Percentiles rank a stretch among this genome's conserved stretches.
Conservation (phyloP, 2,888 invertebrate genomes). For the Xiphydria camelus region DNA sequence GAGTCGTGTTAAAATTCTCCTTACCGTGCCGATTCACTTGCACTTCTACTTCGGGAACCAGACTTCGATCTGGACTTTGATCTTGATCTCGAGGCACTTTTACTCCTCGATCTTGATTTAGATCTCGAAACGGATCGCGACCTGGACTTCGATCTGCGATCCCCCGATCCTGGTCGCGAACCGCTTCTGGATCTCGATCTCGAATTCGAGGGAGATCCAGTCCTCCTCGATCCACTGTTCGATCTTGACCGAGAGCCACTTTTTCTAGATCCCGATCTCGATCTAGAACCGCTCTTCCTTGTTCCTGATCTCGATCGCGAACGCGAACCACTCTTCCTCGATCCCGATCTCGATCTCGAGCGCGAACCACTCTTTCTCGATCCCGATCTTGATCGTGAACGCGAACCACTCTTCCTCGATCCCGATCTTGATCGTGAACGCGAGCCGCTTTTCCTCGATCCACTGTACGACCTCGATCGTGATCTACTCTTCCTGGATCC, state of each 20-base stretch:
- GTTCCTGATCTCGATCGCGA: constrained; percentile 50
- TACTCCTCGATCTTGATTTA: constrained; percentile 34
- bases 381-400: constrained; percentile 51
- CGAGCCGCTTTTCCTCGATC: constrained; percentile 33
- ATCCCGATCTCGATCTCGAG: constrained; percentile 42
- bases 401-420: constrained; percentile 34
- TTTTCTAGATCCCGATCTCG: constrained; percentile 36
- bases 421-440: constrained; percentile 26
- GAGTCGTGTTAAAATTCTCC: not conserved
- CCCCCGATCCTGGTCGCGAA: constrained; percentile 51
- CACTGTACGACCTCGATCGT: constrained; percentile 49
- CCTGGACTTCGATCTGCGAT: constrained; percentile 28
- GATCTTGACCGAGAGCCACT: constrained; percentile 36
- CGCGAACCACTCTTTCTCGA: constrained; percentile 50
- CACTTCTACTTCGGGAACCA: constrained; percentile 45
- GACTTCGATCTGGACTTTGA: constrained; percentile 45
- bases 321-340: constrained; percentile 18
- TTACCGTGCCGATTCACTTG: constrained; percentile 47
- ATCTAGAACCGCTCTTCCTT: constrained; percentile 48
- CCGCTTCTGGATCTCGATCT: constrained; percentile 56
- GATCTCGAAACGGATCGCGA: constrained; percentile 37
- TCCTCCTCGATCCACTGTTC: constrained; percentile 47
- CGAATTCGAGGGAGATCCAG: constrained; percentile 55
- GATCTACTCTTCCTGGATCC: constrained; percentile 45
- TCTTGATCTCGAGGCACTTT: constrained; percentile 38